phyloP scores from a whole-genome alignment of 2,888 invertebrate species.

The Hecatera dysodea region DNA sequence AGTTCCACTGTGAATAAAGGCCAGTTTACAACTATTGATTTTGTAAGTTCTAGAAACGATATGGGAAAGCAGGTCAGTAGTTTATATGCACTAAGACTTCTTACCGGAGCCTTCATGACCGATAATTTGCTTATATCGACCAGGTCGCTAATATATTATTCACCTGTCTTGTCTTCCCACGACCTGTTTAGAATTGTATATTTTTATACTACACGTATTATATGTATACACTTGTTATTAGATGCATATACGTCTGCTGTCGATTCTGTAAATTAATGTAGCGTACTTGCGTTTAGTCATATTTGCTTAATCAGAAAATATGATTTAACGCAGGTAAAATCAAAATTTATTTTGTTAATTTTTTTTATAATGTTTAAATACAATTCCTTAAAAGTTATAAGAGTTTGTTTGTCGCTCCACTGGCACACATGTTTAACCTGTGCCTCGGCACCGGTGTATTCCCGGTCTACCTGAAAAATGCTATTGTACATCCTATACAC shows the following conservation, averaged over 20 bases:
- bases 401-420: no score
- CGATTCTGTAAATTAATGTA: background rate
- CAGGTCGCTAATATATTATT: constrained; percentile 14
- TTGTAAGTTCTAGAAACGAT: background rate
- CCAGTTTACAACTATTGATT: background rate
- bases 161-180: background rate
- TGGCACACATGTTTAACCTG: no score
- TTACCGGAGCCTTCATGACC: background rate
- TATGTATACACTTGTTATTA: no score
- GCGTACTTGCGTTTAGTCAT: background rate
- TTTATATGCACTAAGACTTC: background rate
- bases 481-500: no score
- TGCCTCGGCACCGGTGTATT: no score
- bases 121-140: constrained; percentile 12
- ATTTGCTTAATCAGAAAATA: no score
- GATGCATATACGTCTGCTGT: background rate
- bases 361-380: background rate
- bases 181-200: no score
- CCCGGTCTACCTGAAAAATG: no score
- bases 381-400: background rate
- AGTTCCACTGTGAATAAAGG: background rate
- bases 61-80: background rate
- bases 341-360: no score
- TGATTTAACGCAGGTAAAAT: no score
- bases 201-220: background rate